Evolutionary conservation across 2,113 vertebrate species (phyloP), one percentile per base, ranked within the genome.

Genomic region (Serilophus lunatus): DNA sequence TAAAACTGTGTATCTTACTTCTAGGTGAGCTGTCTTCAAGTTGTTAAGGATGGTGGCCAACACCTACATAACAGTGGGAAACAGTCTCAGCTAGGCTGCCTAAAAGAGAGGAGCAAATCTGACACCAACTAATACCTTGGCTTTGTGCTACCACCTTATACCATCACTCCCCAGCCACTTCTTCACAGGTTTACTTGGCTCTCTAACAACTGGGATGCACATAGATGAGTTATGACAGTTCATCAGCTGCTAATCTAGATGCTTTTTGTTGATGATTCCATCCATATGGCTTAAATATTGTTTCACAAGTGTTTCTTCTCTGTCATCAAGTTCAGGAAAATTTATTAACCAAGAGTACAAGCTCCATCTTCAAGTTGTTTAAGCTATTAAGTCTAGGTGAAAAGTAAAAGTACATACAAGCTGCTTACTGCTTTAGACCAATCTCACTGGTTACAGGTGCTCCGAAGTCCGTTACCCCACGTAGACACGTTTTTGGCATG

Each of bases 401-500:
- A 44, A 72, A 76, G 17, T 31, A 70, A 33, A 78, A 42, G 54
- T 5, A 72, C 5, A 59, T 23, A 25, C 44, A 63, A 29, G 11
- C 24, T 68, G 49, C 50, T 75, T 76, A 71, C 3, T 79, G 78
- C 66, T 92, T 82, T 64, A 77, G 28, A 60, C 25, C 40, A 19
- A 49, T 35, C 23, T 64, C 42, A 60, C 35, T 56, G 9, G 10
- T 72, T 77, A 49, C 18, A 90, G 24, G 13, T 82, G 35, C 44
- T 45, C 18, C 38, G 44, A 64, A 72, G 31, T 22, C 29, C 33
- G 51, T 59, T 35, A 82, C 7, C 3, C 25, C 7, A 4, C 14
- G 80, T 51, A 8, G 22, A 80, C 20, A 42, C 0, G 6, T 28
- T 13, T 63, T 86, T 4, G 13, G 24, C 51, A 79, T 0, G 1